Evolutionary conservation across 2,888 invertebrate genomes (phyloP).

Genomic region (Labia minor): DNA sequence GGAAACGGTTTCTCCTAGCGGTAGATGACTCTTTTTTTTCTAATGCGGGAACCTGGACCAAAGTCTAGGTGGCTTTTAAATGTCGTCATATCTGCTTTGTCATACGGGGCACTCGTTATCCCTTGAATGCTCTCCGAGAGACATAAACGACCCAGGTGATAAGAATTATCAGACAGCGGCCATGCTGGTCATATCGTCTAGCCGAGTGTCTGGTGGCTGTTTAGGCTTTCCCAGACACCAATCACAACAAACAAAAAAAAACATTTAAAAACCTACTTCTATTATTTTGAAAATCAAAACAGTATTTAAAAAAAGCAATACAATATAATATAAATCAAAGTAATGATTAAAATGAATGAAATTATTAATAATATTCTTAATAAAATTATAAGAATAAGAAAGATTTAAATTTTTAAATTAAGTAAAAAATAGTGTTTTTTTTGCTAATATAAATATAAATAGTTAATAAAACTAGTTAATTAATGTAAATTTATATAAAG

Average conservation of each 20-base stretch:
- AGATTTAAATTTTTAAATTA: too few species aligned
- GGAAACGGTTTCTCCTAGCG: neutral
- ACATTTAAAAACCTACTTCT: too few species aligned
- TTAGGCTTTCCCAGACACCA: neutral
- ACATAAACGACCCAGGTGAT: neutral
- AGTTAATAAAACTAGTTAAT: too few species aligned
- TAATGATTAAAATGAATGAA: too few species aligned
- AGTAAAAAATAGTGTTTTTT: too few species aligned
- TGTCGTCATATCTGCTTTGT: neutral
- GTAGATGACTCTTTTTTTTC: neutral
- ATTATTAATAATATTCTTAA: too few species aligned
- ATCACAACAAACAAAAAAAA: neutral
- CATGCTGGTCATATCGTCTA: slow-evolving; percentile 6
- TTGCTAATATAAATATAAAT: too few species aligned
- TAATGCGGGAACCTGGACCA: neutral
- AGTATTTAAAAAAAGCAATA: too few species aligned
- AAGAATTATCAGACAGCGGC: neutral
- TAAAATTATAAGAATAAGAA: too few species aligned
- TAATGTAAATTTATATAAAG: too few species aligned
- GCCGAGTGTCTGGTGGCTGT: neutral
- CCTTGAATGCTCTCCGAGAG: neutral
- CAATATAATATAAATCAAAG: too few species aligned
- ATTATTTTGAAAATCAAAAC: too few species aligned
- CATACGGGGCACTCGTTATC: slow-evolving; percentile 6
- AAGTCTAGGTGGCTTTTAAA: neutral